phyloP scores from a whole-genome alignment of 2,888 invertebrate genomes.

The Gandaritis pyraliata region DNA sequence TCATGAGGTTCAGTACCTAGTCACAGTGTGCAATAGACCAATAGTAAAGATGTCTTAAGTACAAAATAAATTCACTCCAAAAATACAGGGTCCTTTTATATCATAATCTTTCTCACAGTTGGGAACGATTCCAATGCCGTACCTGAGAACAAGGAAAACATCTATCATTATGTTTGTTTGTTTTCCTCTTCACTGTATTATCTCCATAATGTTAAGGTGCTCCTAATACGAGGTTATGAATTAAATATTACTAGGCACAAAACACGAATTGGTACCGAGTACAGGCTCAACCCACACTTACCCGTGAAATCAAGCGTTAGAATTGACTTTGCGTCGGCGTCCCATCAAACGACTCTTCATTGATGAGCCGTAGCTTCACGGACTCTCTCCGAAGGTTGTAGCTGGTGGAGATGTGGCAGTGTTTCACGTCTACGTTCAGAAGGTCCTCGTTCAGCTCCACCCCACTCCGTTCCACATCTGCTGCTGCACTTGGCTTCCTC shows the following conservation, averaged over 20 bases:
- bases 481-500: conserved; percentile 85
- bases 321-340: conserved; percentile 77
- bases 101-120: conserved; percentile 55
- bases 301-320: conserved; percentile 77
- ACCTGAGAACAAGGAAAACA: conserved; percentile 58
- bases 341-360: conserved; percentile 79
- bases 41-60: conserved; percentile 61
- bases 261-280: no score
- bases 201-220: not conserved
- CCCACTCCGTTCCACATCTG: conserved; percentile 84
- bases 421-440: conserved; percentile 75
- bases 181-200: no score
- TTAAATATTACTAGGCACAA: not conserved
- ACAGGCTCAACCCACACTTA: conserved; percentile 43
- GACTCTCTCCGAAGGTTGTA: conserved; percentile 78
- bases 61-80: conserved; percentile 75
- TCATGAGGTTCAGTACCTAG: conserved; percentile 68
- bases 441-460: conserved; percentile 77
- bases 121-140: conserved; percentile 70
- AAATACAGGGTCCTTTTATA: conserved; percentile 69
- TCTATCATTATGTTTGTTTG: not conserved
- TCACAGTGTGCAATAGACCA: conserved; percentile 56
- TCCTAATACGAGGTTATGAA: not conserved
- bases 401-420: conserved; percentile 80
- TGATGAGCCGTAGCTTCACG: conserved; percentile 75